A percentile compares a stretch with the other conserved stretches of the same genome.
Conservation (phyloP, 2,797 vertebrate species). For the Tangara arthus region DNA sequence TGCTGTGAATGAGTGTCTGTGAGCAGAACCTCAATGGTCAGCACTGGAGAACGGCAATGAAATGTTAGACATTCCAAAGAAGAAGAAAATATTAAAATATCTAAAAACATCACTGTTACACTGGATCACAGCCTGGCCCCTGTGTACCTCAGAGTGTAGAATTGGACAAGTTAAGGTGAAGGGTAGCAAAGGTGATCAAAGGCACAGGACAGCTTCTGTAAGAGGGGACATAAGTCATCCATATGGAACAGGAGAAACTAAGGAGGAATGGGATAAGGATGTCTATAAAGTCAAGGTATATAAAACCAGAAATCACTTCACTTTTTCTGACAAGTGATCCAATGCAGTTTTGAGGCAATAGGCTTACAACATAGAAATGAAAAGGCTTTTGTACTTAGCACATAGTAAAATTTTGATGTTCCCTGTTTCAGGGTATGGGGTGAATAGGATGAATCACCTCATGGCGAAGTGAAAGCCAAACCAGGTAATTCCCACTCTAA, state of each 20-base stretch:
- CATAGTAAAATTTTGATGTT: neutral
- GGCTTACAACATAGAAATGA: neutral
- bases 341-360: neutral
- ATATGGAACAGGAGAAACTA: neutral
- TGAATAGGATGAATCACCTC: neutral
- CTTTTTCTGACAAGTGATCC: neutral
- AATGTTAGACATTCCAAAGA: neutral
- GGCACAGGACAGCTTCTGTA: neutral
- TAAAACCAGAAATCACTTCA: neutral
- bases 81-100: neutral
- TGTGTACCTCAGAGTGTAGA: accelerated
- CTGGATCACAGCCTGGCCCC: neutral
- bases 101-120: neutral
- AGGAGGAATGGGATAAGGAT: neutral
- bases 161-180: neutral
- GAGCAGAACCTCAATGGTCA: neutral
- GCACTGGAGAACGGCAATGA: neutral
- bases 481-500: neutral
- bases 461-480: neutral
- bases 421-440: neutral
- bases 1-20: neutral
- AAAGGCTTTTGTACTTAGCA: neutral
- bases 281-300: neutral
- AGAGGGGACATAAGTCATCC: neutral
- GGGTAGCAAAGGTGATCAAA: neutral